Conservation (phyloP, 2,797 vertebrate species). For the Crypturellus tataupa region DNA sequence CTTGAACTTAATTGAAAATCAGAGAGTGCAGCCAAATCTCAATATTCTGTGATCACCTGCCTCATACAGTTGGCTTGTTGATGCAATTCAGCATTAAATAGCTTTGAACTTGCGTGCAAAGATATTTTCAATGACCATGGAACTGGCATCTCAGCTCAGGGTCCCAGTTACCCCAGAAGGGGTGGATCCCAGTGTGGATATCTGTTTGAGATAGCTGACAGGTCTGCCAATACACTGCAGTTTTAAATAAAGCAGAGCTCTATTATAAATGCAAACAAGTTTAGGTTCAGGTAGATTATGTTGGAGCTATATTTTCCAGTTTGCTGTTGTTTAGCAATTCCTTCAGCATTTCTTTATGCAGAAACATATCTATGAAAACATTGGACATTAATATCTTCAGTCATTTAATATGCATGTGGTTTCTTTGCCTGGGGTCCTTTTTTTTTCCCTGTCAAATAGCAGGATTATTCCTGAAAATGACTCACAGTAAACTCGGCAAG, state of each 20-base stretch:
- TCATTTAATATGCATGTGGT: slow-evolving; percentile 58
- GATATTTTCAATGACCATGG: not conserved
- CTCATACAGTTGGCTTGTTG: slow-evolving; percentile 11
- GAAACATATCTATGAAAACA: slow-evolving; percentile 34
- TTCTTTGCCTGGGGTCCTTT: not conserved
- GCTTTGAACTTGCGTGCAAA: not conserved
- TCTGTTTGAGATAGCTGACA: not conserved
- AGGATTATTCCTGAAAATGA: slow-evolving; percentile 58
- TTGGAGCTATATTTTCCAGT: slow-evolving; percentile 24
- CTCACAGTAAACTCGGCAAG: slow-evolving; percentile 50
- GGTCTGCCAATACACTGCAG: not conserved
- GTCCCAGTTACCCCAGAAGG: not conserved
- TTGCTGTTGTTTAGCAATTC: slow-evolving; percentile 19
- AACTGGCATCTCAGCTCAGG: not conserved
- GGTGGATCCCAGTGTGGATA: not conserved
- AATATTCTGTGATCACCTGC: slow-evolving; percentile 41
- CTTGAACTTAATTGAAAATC: slow-evolving; percentile 74
- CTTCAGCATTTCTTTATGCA: slow-evolving; percentile 33
- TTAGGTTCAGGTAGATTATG: slow-evolving; percentile 10
- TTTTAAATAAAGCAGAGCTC: slow-evolving; percentile 28
- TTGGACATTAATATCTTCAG: slow-evolving; percentile 39
- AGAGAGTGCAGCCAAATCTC: slow-evolving; percentile 44
- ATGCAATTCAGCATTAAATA: not conserved
- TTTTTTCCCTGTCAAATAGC: slow-evolving; percentile 55
- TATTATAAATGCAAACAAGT: slow-evolving; percentile 42